phyloP scores from a whole-genome alignment of 2,888 invertebrate species.

The Tachina lurida region DNA sequence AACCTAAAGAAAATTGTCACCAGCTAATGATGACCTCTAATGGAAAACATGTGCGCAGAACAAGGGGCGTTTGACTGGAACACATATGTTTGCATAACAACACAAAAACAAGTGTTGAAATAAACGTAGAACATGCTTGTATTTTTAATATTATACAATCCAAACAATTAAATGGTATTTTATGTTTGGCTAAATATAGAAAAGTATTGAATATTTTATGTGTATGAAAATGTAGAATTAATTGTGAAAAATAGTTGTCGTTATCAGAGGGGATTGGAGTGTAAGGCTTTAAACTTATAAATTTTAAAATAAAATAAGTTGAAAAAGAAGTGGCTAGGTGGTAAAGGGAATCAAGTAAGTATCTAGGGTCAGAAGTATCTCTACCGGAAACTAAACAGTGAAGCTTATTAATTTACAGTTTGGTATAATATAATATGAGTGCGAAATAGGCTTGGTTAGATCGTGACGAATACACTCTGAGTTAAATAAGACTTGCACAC shows the following conservation, averaged over 20 bases:
- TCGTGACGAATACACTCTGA: too few relatives aligned
- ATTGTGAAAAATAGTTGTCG: not conserved
- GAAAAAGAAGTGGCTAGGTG: too few relatives aligned
- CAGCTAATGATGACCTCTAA: slow-evolving; percentile 36
- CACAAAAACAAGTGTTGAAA: slow-evolving; percentile 62
- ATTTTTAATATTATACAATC: slow-evolving; percentile 14
- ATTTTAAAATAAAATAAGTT: too few relatives aligned
- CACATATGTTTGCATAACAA: not conserved
- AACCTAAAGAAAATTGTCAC: slow-evolving; percentile 38
- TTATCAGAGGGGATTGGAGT: not conserved
- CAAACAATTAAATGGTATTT: slow-evolving; percentile 47
- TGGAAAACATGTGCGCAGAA: slow-evolving; percentile 45
- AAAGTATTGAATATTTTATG: slow-evolving; percentile 1
- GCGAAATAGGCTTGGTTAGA: too few relatives aligned
- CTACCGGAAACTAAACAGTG: too few relatives aligned
- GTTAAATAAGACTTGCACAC: too few relatives aligned
- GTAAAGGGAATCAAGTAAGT: too few relatives aligned
- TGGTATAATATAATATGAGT: too few relatives aligned
- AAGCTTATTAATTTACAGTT: too few relatives aligned
- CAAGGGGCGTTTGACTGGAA: not conserved
- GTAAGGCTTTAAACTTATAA: too few relatives aligned
- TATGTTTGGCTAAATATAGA: slow-evolving; percentile 39
- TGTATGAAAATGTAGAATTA: not conserved
- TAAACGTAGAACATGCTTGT: slow-evolving; percentile 11
- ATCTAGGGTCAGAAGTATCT: too few relatives aligned